Evolutionary conservation across 2,797 vertebrate species (phyloP).

Genomic region (Pantherophis vulpinus): DNA sequence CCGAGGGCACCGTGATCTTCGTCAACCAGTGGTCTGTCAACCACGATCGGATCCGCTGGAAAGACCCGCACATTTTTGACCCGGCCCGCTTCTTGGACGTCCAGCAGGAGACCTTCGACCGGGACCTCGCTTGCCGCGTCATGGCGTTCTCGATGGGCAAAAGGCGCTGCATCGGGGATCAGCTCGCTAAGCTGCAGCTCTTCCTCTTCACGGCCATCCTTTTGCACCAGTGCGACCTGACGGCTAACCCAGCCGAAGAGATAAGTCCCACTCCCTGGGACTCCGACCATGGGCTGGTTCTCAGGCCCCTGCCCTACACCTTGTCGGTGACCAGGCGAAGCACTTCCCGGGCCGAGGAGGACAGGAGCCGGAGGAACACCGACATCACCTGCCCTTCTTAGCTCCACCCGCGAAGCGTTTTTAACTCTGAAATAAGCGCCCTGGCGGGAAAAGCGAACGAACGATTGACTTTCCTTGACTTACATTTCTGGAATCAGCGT

Average conservation of each 20-base stretch:
- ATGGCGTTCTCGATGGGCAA: constrained; percentile 81
- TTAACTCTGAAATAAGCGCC: neutral
- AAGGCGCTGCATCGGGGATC: constrained; percentile 78
- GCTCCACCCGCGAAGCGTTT: no score
- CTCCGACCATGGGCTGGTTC: constrained; percentile 74
- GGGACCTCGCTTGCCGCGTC: constrained; percentile 68
- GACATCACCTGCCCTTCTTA: neutral
- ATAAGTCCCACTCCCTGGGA: constrained; percentile 54
- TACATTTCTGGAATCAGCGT: no score
- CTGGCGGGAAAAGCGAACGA: neutral
- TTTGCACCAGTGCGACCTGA: constrained; percentile 78
- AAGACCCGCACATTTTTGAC: constrained; percentile 74
- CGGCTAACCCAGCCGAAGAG: constrained; percentile 66
- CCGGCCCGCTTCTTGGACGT: constrained; percentile 74
- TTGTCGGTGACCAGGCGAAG: constrained; percentile 66
- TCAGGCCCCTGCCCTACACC: constrained; percentile 76
- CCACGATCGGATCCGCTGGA: constrained; percentile 76
- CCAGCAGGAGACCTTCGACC: constrained; percentile 63
- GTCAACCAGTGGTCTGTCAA: constrained; percentile 86
- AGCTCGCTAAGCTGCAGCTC: constrained; percentile 77
- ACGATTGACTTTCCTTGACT: neutral
- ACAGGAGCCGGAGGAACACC: neutral
- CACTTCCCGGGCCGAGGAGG: neutral
- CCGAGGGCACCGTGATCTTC: constrained; percentile 80
- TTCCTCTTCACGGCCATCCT: constrained; percentile 79